Conservation (phyloP, 2,113 vertebrate genomes). For the Tetrax tetrax region DNA sequence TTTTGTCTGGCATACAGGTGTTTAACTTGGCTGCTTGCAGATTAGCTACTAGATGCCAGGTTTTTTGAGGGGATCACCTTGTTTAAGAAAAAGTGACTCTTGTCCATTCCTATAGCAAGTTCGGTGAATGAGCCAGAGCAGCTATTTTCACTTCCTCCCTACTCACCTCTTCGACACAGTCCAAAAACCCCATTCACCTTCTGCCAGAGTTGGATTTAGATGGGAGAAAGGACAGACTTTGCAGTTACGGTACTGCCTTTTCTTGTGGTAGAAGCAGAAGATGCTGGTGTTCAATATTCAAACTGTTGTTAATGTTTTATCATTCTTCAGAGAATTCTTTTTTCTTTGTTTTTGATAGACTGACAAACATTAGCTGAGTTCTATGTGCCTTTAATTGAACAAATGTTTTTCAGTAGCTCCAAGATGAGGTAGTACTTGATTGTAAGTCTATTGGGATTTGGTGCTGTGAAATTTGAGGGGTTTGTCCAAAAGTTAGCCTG, state of each 20-base stretch:
- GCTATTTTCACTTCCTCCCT: background rate
- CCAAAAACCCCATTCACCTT: background rate
- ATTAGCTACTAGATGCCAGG: background rate
- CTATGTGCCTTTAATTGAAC: background rate
- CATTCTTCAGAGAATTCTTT: background rate
- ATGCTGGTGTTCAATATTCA: background rate
- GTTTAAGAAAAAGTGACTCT: background rate
- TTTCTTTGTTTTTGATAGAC: background rate
- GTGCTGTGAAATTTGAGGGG: background rate
- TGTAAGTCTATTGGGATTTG: background rate
- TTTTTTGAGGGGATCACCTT: slow-evolving; percentile 9
- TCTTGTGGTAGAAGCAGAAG: background rate
- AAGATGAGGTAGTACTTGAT: background rate
- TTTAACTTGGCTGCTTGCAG: slow-evolving; percentile 15
- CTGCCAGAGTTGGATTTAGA: background rate
- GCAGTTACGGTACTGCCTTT: background rate
- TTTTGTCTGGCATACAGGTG: slow-evolving; percentile 23
- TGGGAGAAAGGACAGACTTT: background rate
- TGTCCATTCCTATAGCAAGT: background rate
- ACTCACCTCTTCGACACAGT: background rate
- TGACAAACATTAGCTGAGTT: background rate
- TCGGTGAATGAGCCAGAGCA: background rate
- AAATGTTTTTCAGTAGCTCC: background rate
- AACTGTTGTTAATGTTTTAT: background rate
- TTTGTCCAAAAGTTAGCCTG: background rate